Evolutionary conservation across 2,888 invertebrate genomes (phyloP), one percentile per base, ranked within the genome.

Genomic region (Mythimna loreyi): DNA sequence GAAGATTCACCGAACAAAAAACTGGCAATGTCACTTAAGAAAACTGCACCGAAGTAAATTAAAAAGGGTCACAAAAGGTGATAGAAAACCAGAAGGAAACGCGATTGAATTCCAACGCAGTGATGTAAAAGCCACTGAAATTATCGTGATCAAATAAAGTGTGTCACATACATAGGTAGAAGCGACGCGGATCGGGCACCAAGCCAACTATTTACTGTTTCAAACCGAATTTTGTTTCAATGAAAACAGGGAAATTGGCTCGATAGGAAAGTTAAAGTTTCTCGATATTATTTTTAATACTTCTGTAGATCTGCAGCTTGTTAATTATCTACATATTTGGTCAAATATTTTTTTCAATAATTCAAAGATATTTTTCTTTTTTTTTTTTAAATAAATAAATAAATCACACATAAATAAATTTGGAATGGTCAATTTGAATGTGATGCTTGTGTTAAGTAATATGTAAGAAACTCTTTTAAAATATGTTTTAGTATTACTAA

Each of bases 161-260:
- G 59, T 57, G 67, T 67, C 66, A 68, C 64, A 57, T 33, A 59
- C 52, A 56, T 68, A 64, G 71, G 67, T 66, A 65, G 62, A 8
- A 33, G 56, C 56, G 67, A 70, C 57, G 57, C 11, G 72, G 56
- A 72, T 65, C 75, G 82, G 82, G 84, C 80, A 72, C 36, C 8
- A 4, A 7, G 77, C 82, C 82, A 83, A 84, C 56, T 83, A 84
- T 82, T 80, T 73, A 75, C 67, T 57, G 72, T 75, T 84, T 71
- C 70, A 75, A 84, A 75, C 57, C 23, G 77, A 84, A 75, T 84
- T 83, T 70, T 77, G 70, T 80, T 84, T 78, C 77, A 84, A 75
- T 72, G 68, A 58, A 67, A 73, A 66, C 68, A n/a, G 36, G 49
- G 68, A 72, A 75, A 74, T 75, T 68, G 80, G 50, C 47, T 30